Conservation (phyloP, 2,113 vertebrate genomes). For the Vicugna pacos region DNA sequence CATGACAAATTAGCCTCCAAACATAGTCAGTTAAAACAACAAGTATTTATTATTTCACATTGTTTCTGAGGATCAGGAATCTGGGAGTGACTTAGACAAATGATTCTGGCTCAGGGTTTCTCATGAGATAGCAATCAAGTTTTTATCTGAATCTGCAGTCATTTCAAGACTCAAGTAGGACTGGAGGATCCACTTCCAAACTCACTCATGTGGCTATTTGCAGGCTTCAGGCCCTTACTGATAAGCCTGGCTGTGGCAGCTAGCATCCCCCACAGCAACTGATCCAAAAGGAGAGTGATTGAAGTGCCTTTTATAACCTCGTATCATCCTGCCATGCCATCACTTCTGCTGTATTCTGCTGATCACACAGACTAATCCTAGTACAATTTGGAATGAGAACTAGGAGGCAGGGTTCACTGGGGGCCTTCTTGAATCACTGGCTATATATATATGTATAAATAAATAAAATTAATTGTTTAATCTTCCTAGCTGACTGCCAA, state of each 20-base stretch:
- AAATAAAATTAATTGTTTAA: neutral
- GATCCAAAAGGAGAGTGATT: neutral
- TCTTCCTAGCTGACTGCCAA: neutral
- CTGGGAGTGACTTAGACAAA: neutral
- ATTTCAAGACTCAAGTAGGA: neutral
- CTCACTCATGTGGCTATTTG: neutral
- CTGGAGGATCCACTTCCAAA: neutral
- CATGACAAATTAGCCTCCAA: neutral
- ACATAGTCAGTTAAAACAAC: neutral
- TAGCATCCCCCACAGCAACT: neutral
- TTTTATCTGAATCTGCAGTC: neutral
- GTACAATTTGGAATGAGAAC: neutral
- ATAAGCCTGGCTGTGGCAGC: neutral
- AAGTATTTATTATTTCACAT: neutral
- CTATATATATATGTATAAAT: neutral
- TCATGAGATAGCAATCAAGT: neutral
- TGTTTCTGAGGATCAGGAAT: neutral
- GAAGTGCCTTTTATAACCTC: neutral
- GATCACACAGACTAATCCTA: neutral
- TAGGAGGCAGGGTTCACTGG: neutral
- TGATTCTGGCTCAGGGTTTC: neutral
- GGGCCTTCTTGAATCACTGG: neutral
- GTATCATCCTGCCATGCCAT: neutral
- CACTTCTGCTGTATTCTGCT: neutral
- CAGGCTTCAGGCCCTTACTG: neutral